Evolutionary conservation across 2,888 invertebrate species (phyloP).

Genomic region (Oeneis ivallda): DNA sequence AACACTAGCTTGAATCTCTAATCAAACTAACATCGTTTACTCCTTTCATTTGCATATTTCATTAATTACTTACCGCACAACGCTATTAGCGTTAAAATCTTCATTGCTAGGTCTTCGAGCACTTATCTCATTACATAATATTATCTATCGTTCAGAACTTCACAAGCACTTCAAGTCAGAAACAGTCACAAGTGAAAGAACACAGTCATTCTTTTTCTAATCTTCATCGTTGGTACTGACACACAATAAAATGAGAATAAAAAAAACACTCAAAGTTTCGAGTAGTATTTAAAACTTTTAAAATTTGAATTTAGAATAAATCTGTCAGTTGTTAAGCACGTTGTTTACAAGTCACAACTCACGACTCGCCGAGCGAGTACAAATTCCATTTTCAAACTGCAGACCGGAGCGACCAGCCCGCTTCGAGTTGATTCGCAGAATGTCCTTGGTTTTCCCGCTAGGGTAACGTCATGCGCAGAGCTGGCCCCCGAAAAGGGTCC

Average conservation of each 20-base stretch:
- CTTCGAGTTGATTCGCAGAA: constrained; percentile 56
- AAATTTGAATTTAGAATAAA: constrained; percentile 28
- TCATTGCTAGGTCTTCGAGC: constrained; percentile 57
- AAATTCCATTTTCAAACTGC: constrained; percentile 59
- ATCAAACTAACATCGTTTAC: constrained; percentile 20
- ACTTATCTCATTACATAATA: constrained; percentile 41
- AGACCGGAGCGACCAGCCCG: constrained; percentile 52
- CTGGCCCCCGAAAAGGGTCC: constrained; percentile 69
- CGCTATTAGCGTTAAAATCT: constrained; percentile 63
- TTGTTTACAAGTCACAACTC: constrained; percentile 55
- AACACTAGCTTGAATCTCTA: constrained; percentile 1
- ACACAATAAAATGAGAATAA: constrained; percentile 13
- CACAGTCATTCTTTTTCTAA: constrained; percentile 33
- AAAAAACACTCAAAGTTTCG: constrained; percentile 2
- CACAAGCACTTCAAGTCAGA: constrained; percentile 44
- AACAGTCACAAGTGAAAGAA: constrained; percentile 30
- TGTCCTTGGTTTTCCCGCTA: constrained; percentile 77
- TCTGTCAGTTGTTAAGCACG: constrained; percentile 27
- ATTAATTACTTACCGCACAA: constrained; percentile 67
- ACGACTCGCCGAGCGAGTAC: constrained; percentile 56
- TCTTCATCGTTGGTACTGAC: constrained; percentile 31
- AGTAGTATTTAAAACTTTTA: constrained; percentile 5
- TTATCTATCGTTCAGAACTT: constrained; percentile 45
- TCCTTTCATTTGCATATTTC: constrained; percentile 15
- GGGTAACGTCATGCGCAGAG: constrained; percentile 75